These are phyloP conservation scores for Hydrochoerus hydrochaeris DNA, from an alignment of 2,113 vertebrate genomes.

Conservation along the genomic window DNA sequence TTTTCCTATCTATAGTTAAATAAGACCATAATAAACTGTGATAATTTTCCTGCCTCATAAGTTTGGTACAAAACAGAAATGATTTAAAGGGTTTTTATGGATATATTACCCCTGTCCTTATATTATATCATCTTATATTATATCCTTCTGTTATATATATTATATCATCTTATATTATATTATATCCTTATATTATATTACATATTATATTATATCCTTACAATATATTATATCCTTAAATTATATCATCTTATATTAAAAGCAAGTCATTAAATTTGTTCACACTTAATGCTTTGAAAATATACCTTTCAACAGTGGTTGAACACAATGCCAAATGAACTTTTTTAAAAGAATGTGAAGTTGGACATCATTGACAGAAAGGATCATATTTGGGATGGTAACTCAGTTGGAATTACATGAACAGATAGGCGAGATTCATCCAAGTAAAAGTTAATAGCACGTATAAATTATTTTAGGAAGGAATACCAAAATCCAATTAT, in stretches of 20 bases:
- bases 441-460: background rate
- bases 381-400: background rate
- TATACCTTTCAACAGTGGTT: background rate
- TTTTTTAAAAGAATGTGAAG: background rate
- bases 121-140: background rate
- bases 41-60: background rate
- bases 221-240: no score
- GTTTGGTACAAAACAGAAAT: background rate
- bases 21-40: background rate
- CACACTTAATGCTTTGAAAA: background rate
- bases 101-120: background rate
- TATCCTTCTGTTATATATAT: no score
- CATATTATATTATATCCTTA: no score
- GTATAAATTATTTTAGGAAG: background rate
- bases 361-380: background rate
- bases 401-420: background rate
- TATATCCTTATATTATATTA: no score
- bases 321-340: background rate
- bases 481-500: slow-evolving; percentile 6
- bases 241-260: background rate
- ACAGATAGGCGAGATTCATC: background rate
- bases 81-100: background rate
- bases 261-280: background rate
- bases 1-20: background rate
- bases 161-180: background rate